These are phyloP conservation scores for Globia sparganii DNA, from an alignment of 2,888 invertebrate species.

Conservation along the genomic window DNA sequence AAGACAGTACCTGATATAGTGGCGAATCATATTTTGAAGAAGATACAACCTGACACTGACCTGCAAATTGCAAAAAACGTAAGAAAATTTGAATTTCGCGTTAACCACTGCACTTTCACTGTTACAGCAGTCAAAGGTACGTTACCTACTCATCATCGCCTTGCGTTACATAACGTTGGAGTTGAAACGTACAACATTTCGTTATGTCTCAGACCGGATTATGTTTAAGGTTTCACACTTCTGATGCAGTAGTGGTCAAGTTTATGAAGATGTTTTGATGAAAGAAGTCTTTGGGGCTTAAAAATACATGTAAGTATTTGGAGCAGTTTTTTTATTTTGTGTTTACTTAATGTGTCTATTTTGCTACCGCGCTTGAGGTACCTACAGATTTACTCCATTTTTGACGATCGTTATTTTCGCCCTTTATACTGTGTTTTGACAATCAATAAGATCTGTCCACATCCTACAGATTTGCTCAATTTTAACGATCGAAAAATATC, in stretches of 20 bases:
- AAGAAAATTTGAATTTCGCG: no score
- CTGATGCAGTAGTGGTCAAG: constrained; percentile 37
- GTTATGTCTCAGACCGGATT: constrained; percentile 45
- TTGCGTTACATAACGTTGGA: constrained; percentile 44
- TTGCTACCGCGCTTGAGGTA: no score
- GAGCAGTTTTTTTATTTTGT: background rate
- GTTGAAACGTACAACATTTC: constrained; percentile 32
- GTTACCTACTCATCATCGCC: constrained; percentile 8
- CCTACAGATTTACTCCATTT: background rate
- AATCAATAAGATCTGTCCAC: background rate
- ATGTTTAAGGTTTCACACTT: background rate
- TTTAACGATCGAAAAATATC: background rate
- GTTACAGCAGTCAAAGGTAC: constrained; percentile 28
- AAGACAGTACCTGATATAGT: no score
- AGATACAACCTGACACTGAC: no score
- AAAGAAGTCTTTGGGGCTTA: background rate
- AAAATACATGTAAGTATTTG: background rate
- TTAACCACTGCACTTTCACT: no score
- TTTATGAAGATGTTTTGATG: constrained; percentile 20
- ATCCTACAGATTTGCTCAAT: background rate
- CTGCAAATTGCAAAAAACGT: no score
- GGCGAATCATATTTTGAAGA: no score
- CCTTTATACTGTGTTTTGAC: background rate
- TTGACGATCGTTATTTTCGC: background rate
- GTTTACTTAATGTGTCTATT: no score